Percentiles rank a stretch among this genome's conserved stretches.
These are phyloP conservation scores for Polypedilum pembai DNA, from an alignment of 1,140 invertebrate genomes.

Conservation along the genomic window DNA sequence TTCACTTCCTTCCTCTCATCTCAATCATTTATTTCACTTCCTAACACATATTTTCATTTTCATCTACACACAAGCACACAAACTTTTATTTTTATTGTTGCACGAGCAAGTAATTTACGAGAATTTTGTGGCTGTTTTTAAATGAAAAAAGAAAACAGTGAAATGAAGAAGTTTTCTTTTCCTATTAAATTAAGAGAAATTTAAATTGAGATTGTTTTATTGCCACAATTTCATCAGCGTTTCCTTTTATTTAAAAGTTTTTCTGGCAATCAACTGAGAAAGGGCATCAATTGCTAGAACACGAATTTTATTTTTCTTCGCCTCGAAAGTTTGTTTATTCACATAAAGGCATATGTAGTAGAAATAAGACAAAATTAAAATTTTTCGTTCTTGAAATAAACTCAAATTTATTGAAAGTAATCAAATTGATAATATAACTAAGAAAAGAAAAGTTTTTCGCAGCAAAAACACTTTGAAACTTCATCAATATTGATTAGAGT, in stretches of 20 bases:
- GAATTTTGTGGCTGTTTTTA: neutral
- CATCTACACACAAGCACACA: too few relatives aligned
- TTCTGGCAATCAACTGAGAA: too few relatives aligned
- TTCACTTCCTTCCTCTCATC: too few relatives aligned
- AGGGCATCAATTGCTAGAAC: too few relatives aligned
- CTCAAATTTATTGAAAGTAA: neutral
- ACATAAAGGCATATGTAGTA: neutral
- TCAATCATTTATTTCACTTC: too few relatives aligned
- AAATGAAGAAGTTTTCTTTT: neutral
- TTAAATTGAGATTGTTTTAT: conserved; percentile 8
- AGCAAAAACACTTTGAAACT: neutral
- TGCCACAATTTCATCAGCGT: neutral
- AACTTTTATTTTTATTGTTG: neutral
- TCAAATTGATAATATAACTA: neutral
- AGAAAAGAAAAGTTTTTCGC: neutral
- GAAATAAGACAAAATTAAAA: neutral
- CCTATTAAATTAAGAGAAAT: conserved; percentile 13
- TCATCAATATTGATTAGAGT: conserved; percentile 13
- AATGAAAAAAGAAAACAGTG: neutral
- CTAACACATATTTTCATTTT: too few relatives aligned
- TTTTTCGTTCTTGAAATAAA: neutral
- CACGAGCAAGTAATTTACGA: conserved; percentile 8
- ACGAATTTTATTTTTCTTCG: neutral
- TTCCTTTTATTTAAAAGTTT: too few relatives aligned
- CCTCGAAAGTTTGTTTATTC: neutral